phyloP scores from a whole-genome alignment of 2,113 vertebrate species.

The Hydrolagus affinis region DNA sequence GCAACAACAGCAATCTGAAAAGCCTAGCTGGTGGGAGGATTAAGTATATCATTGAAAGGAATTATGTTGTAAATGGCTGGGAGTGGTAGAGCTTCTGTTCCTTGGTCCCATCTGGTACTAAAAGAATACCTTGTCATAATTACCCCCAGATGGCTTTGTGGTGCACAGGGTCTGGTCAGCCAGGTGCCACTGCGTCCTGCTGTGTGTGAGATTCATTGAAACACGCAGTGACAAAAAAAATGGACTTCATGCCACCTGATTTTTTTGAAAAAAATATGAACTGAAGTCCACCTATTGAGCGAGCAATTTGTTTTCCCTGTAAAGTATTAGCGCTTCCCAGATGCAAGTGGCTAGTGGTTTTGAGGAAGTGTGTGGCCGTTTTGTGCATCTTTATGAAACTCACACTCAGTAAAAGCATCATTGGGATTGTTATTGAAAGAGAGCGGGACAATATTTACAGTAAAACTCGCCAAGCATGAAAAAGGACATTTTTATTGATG shows the following conservation, averaged over 20 bases:
- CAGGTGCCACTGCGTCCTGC: slow-evolving; percentile 93
- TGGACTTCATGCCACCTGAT: slow-evolving; percentile 78
- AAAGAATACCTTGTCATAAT: slow-evolving; percentile 99
- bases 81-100: slow-evolving; percentile 73
- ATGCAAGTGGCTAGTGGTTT: slow-evolving; percentile 50
- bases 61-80: slow-evolving; percentile 96
- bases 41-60: slow-evolving; percentile 99
- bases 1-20: slow-evolving; percentile 83
- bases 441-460: slow-evolving; percentile 38
- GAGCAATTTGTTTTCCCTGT: slow-evolving; percentile 47
- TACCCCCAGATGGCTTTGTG: slow-evolving; percentile 97
- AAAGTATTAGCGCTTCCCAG: slow-evolving; percentile 41
- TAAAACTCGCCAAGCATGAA: slow-evolving; percentile 31
- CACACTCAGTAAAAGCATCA: slow-evolving; percentile 28
- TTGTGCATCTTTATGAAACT: slow-evolving; percentile 22
- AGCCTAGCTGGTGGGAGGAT: slow-evolving; percentile 95
- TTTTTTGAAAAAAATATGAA: slow-evolving; percentile 72
- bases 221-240: slow-evolving; percentile 67
- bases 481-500: slow-evolving; percentile 45
- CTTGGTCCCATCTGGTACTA: slow-evolving; percentile 92
- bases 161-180: slow-evolving; percentile 72
- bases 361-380: neutral
- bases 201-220: slow-evolving; percentile 81
- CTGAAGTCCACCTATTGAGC: slow-evolving; percentile 50
- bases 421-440: slow-evolving; percentile 9